Evolutionary conservation across 2,113 vertebrate species (phyloP), one percentile per base, ranked within the genome.

Genomic region (Cavia porcellus): DNA sequence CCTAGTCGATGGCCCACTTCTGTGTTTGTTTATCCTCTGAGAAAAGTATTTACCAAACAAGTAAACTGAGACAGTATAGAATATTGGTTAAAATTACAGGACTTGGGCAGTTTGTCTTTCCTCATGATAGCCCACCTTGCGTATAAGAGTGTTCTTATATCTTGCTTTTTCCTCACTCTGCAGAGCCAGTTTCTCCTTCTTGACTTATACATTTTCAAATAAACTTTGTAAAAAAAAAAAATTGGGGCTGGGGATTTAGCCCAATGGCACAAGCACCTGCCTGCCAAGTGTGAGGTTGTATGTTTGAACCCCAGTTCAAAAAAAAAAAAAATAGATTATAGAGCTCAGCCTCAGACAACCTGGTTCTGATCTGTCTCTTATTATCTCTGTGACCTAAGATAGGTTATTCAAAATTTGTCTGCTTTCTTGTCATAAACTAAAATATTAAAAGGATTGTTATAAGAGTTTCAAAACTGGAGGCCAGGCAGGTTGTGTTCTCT

Each of bases 331-430:
- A 83, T n/a, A 79, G 57, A 25, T 87, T 19, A 52, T 0, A 89
- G 75, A n/a, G 42, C 81, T 96, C 90, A 90, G 22, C 42, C 47
- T 92, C 86, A 84, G 10, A 94, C 5, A 91, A 70, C 17, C 20
- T 82, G 61, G 25, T 42, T 98, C 90, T 95, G 50, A 57, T 35
- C 96, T 97, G 91, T 92, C 52, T 0, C 81, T 94, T 86, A 92
- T 94, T 86, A 90, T 80, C 91, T 96, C 38, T 92, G 84, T 96
- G 93, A 98, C 93, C 93, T 95, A 83, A 92, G 86, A 68, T 95
- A 95, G 89, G 86, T 95, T 50, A 55, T 42, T 98, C 38, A 86
- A 79, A 64, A 90, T 32, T 88, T 87, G 74, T 86, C 22, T 52
- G 3, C 94, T 95, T 96, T 95, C 77, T 79, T 92, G 70, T 75